Evolutionary conservation across 2,113 vertebrate genomes (phyloP).

Genomic region (Anarhynchus alexandrinus): DNA sequence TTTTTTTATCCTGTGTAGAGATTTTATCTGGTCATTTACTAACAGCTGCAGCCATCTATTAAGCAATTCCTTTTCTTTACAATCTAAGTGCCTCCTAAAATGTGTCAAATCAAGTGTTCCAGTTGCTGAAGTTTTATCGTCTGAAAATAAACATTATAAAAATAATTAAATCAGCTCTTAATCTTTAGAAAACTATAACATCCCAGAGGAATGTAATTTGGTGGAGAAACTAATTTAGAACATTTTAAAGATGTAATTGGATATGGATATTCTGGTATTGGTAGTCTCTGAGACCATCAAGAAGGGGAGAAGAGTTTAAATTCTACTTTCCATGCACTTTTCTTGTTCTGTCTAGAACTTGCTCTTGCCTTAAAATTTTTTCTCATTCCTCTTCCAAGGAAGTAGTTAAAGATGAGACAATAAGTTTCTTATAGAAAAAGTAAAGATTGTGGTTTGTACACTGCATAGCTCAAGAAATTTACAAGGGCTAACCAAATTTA

Average conservation of each 20-base stretch:
- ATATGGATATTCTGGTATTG: not conserved
- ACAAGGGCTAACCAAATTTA: not conserved
- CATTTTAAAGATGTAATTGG: not conserved
- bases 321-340: rapidly evolving
- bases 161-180: not conserved
- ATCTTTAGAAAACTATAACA: not conserved
- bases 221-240: not conserved
- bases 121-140: not conserved
- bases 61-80: not conserved
- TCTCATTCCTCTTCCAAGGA: not conserved
- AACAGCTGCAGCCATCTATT: not conserved
- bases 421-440: not conserved
- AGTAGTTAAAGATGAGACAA: not conserved
- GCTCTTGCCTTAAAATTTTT: not conserved
- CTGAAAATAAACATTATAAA: not conserved
- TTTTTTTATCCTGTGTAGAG: not conserved
- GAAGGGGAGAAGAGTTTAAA: not conserved
- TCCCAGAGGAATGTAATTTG: not conserved
- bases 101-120: not conserved
- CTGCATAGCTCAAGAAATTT: not conserved
- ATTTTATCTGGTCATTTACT: not conserved
- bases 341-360: not conserved
- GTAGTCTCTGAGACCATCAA: not conserved
- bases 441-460: not conserved
- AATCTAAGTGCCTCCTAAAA: not conserved